These are phyloP conservation scores for Nebria brevicollis DNA, from an alignment of 2,888 invertebrate species.

Conservation along the genomic window DNA sequence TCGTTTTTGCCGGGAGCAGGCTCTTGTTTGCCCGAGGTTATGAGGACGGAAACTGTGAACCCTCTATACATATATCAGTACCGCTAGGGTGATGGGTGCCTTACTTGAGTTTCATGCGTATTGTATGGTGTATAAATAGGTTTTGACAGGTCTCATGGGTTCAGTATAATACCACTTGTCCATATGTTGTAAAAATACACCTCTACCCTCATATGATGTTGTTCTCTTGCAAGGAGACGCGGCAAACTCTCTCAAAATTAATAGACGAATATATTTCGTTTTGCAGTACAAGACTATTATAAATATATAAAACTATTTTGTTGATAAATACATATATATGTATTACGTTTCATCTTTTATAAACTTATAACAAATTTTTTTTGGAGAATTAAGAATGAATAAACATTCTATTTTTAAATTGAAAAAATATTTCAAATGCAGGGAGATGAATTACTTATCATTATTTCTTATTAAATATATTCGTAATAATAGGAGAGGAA, in stretches of 20 bases:
- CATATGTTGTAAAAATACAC: constrained; percentile 60
- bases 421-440: too few relatives aligned
- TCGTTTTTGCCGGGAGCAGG: constrained; percentile 8
- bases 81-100: constrained; percentile 3
- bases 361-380: too few relatives aligned
- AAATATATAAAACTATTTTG: too few relatives aligned
- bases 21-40: neutral
- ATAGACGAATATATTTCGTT: neutral
- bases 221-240: constrained; percentile 7
- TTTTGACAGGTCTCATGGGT: constrained; percentile 63
- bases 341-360: too few relatives aligned
- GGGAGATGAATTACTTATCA: neutral
- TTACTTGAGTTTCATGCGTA: constrained; percentile 54
- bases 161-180: constrained; percentile 64
- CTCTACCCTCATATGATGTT: constrained; percentile 31
- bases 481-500: neutral
- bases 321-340: too few relatives aligned
- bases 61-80: neutral
- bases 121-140: constrained; percentile 60
- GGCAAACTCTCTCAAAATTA: neutral
- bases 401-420: too few relatives aligned
- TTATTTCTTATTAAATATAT: neutral
- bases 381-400: too few relatives aligned
- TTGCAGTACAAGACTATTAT: too few relatives aligned
- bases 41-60: neutral